Conservation (phyloP, 2,888 invertebrate species). For the Caenorhabditis sp. region DNA sequence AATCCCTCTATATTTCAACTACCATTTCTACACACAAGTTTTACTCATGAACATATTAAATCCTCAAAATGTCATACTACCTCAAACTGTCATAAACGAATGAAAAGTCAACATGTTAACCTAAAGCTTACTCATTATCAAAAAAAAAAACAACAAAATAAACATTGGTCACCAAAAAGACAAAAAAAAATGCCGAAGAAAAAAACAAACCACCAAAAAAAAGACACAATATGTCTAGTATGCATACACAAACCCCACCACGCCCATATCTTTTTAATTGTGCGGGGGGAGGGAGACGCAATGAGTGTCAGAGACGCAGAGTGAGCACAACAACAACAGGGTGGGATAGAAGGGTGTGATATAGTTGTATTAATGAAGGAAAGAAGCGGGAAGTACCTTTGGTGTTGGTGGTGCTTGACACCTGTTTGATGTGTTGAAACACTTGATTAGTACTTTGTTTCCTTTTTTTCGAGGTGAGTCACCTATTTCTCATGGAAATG, state of each 20-base stretch:
- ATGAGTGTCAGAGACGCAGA: neutral
- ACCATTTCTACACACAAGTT: neutral
- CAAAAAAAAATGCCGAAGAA: neutral
- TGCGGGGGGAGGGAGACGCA: neutral
- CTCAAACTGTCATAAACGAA: neutral
- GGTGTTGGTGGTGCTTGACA: no score
- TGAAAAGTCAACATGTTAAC: no score
- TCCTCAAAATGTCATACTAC: neutral
- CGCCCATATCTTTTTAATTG: slow-evolving; percentile 1
- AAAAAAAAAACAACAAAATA: no score
- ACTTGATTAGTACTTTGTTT: no score
- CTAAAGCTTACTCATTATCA: no score
- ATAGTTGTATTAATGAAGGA: neutral
- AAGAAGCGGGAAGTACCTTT: no score
- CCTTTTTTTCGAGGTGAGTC: no score
- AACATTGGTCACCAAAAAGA: neutral
- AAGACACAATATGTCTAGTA: no score
- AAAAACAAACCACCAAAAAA: neutral
- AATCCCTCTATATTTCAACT: neutral
- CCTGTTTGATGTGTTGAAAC: no score
- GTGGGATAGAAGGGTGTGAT: neutral
- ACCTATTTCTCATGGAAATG: no score
- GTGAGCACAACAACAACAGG: neutral
- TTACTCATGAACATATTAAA: neutral
- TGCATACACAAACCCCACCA: neutral